Evolutionary conservation across 2,113 vertebrate genomes (phyloP), one percentile per base, ranked within the genome.

Genomic region (Ardeotis arabs): DNA sequence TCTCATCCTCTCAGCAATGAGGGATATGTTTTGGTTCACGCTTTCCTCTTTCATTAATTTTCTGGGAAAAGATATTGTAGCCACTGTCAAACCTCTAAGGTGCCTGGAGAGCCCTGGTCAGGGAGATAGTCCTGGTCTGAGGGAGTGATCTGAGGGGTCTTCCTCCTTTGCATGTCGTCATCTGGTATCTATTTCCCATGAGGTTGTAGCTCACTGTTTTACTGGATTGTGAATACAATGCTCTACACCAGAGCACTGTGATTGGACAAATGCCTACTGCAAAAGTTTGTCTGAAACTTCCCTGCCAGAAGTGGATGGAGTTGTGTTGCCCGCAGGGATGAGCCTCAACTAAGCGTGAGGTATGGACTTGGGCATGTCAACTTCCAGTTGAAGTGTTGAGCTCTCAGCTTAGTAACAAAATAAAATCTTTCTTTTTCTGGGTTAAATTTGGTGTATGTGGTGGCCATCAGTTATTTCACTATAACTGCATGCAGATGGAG

Each of bases 151-250:
- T 81, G 13, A 18, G 6, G 25, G 19, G 33, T 49, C 31, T n/a
- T 77, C n/a, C 53, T 63, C 23, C 35, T 16, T 78, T 70, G 21
- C 7, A 2, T 49, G 27, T 31, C 9, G 4, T 31, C 27, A 15
- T 45, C 39, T 64, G 53, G 7, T 58, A 3, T 44, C 37, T 29
- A 3, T 58, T 92, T 70, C 14, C 31, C 0, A 0, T 29, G 47
- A 39, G 31, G 28, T 2, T 69, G 22, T 33, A 27, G n/a, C 9
- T 8, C n/a, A 4, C 0, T 1, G 41, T 14, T 15, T 70, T 90
- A 8, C 2, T 79, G 31, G 44, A 5, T 33, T 75, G 44, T 0
- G 1, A 72, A 37, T 63, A 12, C 31, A 33, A 4, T 27, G 28
- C 31, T 88, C 8, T 63, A 31, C 22, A 47, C 62, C 22, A 68